Evolutionary conservation across 2,113 vertebrate genomes (phyloP).

Genomic region (Zeus faber): DNA sequence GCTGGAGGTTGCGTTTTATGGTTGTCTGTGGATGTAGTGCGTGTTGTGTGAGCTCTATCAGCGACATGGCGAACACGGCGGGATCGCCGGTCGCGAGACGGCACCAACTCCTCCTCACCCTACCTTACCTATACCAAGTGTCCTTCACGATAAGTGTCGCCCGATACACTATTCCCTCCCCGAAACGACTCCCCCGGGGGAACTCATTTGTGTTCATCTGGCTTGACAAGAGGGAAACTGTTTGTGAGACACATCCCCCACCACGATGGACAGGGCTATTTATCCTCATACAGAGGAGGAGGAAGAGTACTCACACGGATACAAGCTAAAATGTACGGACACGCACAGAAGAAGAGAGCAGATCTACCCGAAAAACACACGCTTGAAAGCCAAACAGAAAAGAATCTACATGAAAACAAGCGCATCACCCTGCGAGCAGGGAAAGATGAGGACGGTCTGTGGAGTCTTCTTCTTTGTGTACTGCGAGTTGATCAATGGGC

Average conservation of each 20-base stretch:
- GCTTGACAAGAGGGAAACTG: neutral
- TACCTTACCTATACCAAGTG: neutral
- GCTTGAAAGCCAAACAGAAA: too few relatives aligned
- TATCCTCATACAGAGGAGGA: neutral
- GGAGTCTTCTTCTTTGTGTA: too few relatives aligned
- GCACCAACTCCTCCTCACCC: too few relatives aligned
- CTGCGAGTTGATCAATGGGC: neutral
- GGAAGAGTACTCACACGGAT: neutral
- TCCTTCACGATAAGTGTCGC: neutral
- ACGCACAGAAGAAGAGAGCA: too few relatives aligned
- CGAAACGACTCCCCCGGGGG: neutral
- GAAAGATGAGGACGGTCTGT: too few relatives aligned
- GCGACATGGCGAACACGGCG: neutral
- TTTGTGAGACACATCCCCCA: neutral
- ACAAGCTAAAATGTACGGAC: neutral
- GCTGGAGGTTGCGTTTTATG: conserved; percentile 8
- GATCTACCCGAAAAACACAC: neutral
- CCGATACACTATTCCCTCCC: neutral
- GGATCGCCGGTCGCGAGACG: neutral
- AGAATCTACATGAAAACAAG: neutral
- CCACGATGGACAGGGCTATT: neutral
- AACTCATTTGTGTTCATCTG: conserved; percentile 1
- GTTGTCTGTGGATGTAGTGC: conserved; percentile 1
- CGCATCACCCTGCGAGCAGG: neutral
- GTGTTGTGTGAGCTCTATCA: neutral